These are phyloP conservation scores for Ericerus pela DNA, from an alignment of 1,140 invertebrate species.

Conservation along the genomic window DNA sequence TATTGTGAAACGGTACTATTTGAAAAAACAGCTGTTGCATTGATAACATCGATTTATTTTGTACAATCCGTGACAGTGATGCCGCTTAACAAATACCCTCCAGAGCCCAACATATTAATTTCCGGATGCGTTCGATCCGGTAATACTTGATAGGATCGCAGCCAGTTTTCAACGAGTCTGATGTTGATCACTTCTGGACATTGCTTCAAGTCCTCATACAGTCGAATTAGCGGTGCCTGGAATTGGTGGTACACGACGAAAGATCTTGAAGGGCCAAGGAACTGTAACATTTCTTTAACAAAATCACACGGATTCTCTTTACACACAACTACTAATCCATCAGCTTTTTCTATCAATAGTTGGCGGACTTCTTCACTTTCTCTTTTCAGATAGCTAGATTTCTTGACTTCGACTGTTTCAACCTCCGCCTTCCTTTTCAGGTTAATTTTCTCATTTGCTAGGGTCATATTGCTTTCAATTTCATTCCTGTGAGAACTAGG, in stretches of 20 bases:
- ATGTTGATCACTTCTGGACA: slow-evolving; percentile 51
- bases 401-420: slow-evolving; percentile 13
- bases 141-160: slow-evolving; percentile 77
- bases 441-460: slow-evolving; percentile 15
- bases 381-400: slow-evolving; percentile 5
- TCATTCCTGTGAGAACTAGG: not conserved
- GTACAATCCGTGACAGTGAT: no score
- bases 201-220: slow-evolving; percentile 58
- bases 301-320: slow-evolving; percentile 64
- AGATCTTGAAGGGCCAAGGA: slow-evolving; percentile 58
- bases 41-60: no score
- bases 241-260: slow-evolving; percentile 68
- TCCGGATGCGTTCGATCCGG: slow-evolving; percentile 69
- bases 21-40: no score
- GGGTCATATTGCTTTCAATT: slow-evolving; percentile 14
- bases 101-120: slow-evolving; percentile 55
- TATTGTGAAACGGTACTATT: no score
- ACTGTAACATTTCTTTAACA: slow-evolving; percentile 52
- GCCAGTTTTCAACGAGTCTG: slow-evolving; percentile 67
- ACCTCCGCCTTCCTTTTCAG: slow-evolving; percentile 23
- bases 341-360: slow-evolving; percentile 42
- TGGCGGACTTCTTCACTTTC: slow-evolving; percentile 35
- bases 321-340: slow-evolving; percentile 60
- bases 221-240: slow-evolving; percentile 65
- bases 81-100: slow-evolving; percentile 59